Conservation (phyloP, 1,140 invertebrate genomes). For the Tetranychus cinnabarinus region DNA sequence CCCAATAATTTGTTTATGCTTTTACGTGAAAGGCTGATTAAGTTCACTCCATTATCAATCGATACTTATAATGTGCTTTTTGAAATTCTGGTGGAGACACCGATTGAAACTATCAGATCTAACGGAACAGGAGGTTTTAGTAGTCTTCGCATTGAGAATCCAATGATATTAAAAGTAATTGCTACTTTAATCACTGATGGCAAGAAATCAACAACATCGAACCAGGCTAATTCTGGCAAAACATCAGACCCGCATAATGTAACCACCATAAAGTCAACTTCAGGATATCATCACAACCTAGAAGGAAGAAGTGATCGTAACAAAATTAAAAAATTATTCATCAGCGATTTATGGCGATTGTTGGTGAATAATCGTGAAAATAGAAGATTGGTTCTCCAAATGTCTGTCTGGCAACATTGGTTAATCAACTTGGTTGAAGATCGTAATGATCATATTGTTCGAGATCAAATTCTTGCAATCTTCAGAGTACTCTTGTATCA, state of each 20-base stretch:
- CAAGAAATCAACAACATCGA: not conserved
- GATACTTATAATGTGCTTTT: slow-evolving; percentile 91
- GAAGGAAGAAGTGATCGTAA: not conserved
- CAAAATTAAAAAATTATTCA: slow-evolving; percentile 45
- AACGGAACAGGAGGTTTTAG: not conserved
- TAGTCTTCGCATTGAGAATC: slow-evolving; percentile 9
- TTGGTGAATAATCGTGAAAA: slow-evolving; percentile 96
- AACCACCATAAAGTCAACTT: too few relatives aligned
- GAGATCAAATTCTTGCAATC: slow-evolving; percentile 91
- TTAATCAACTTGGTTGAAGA: slow-evolving; percentile 95
- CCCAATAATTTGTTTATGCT: slow-evolving; percentile 93
- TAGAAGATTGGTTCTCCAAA: slow-evolving; percentile 59
- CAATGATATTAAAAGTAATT: slow-evolving; percentile 94
- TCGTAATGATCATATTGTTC: slow-evolving; percentile 62
- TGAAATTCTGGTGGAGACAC: slow-evolving; percentile 29
- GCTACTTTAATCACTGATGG: slow-evolving; percentile 37
- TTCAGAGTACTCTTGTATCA: slow-evolving; percentile 94
- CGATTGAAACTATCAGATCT: not conserved
- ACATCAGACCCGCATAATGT: not conserved
- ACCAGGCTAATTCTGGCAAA: not conserved
- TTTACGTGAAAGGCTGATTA: slow-evolving; percentile 64
- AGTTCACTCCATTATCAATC: slow-evolving; percentile 6
- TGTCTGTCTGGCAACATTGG: slow-evolving; percentile 99
- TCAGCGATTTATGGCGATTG: slow-evolving; percentile 86
- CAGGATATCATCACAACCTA: not conserved